Evolutionary conservation across 2,113 vertebrate species (phyloP), one percentile per base, ranked within the genome.

Genomic region (Macaca fascicularis): DNA sequence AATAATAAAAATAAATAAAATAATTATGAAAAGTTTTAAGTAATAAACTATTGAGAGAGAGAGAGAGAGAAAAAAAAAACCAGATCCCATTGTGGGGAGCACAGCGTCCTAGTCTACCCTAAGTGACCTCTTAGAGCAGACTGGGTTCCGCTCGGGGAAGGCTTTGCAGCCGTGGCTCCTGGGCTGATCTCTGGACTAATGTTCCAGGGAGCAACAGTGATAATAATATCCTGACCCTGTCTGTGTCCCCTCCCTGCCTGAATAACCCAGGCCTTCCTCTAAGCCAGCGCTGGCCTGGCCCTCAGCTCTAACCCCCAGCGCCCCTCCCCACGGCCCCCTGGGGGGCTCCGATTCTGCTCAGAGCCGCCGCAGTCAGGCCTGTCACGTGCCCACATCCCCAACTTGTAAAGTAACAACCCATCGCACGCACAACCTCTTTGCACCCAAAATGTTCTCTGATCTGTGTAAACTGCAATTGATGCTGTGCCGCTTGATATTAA

Each of bases 401-500:
- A 72, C 94, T 96, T 95, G 83, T 59, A 93, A 97, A 97, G 97
- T 98, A 98, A 98, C 98, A 98, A 97, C 97, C 96, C 95, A 95
- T 98, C 97, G 95, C 95, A 74, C 61, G 27, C 95, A 90, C 97
- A 98, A 93, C 98, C 98, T 98, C 97, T 98, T 98, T 97, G 98
- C 97, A 96, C 98, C 96, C 97, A 96, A 97, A 98, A 95, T 40
- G 95, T 97, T 98, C 98, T 98, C 98, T 98, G 97, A 97, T 98
- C 98, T 98, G 97, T 97, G 98, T 97, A 98, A 98, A 98, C 98
- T 95, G 97, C 97, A 92, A 93, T 94, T 97, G 98, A 97, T 95
- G 97, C 98, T 7, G 95, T 89, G 96, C 98, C 93, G 95, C 97
- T 97, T 97, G 98, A 98, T 98, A 98, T 98, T 98, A 98, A 98